These are phyloP conservation scores for Tachycineta bicolor DNA, from an alignment of 2,113 vertebrate species.

Conservation along the genomic window DNA sequence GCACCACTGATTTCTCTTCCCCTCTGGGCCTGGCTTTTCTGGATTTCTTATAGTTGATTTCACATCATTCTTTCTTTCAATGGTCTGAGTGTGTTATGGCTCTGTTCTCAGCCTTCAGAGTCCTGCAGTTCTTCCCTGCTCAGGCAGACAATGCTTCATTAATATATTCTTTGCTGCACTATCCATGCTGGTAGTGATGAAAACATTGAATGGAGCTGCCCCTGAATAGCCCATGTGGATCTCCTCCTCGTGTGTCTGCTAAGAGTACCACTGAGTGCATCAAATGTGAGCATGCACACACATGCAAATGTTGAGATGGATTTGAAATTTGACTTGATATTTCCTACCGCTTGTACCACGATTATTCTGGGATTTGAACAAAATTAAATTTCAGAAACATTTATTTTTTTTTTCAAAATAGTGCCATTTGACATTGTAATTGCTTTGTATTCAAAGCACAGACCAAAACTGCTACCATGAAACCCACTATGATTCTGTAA, in stretches of 20 bases:
- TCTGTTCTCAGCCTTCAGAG: background rate
- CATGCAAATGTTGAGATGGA: background rate
- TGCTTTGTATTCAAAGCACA: conserved; percentile 1
- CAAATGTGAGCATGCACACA: background rate
- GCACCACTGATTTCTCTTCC: background rate
- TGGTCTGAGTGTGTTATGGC: background rate
- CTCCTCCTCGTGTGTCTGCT: accelerated
- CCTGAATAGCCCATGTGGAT: background rate
- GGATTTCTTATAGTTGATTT: background rate
- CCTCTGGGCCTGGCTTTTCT: background rate
- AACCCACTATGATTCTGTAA: background rate
- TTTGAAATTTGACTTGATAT: background rate
- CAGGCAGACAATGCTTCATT: background rate
- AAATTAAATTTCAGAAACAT: background rate
- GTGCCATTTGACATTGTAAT: background rate
- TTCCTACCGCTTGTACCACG: background rate
- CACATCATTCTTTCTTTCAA: background rate
- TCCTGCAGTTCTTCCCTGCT: background rate
- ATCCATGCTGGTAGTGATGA: background rate
- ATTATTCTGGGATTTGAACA: background rate
- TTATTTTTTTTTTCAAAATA: background rate
- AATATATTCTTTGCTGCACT: background rate
- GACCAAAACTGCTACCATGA: background rate
- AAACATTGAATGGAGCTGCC: background rate
- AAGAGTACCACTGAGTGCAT: background rate